Base-by-base conservation (phyloP, 1,140 invertebrate genomes). In the Ostrea denselamellosa region DNA sequence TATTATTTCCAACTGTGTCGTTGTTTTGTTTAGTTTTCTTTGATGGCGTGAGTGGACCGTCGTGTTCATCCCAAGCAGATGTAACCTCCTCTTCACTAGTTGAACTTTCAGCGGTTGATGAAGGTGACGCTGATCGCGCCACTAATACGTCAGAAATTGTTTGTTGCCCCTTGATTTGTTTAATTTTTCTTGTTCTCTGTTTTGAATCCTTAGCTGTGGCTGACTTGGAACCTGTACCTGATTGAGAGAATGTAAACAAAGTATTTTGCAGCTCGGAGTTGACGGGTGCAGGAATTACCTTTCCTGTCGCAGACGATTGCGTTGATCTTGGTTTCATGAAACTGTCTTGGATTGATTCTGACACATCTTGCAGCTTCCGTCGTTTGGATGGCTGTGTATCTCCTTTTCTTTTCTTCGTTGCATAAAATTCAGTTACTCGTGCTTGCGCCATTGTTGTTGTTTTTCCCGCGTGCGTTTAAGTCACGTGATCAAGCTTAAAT, bases 381-480 rank as follows among this genome's bases (percentile, higher is more conserved):
- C 92, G 84, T 89, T 94, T 94, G 7, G 93, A 92, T 84, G 92
- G 89, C 54, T 93, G 90, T 19, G 81, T 62, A 17, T 28, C 90
- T 83, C 81, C 77, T 56, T 85, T 91, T 86, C 89, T 90, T 92
- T 90, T 93, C 88, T 89, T 91, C 0, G 89, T 88, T 17, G 88
- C 86, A 84, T 93, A 93, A 89, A 89, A 94, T 19, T 92, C 91
- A 14, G 90, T 93, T 25, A 93, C 91, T 87, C 84, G 89, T 22
- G 91, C 90, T 89, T 94, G 93, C 86, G 92, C 91, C 93, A 93
- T 93, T 89, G 68, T 90, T 91, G 87, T 87, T 89, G 84, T 88
- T 88, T 86, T 77, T 77, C 68, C 68, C 86, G 81, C 87, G 90
- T 86, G 82, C 90, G 90, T 86, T 83, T 58, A 83, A 44, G 83